Conservation (phyloP, 2,797 vertebrate genomes). For the Danio tinwini region DNA sequence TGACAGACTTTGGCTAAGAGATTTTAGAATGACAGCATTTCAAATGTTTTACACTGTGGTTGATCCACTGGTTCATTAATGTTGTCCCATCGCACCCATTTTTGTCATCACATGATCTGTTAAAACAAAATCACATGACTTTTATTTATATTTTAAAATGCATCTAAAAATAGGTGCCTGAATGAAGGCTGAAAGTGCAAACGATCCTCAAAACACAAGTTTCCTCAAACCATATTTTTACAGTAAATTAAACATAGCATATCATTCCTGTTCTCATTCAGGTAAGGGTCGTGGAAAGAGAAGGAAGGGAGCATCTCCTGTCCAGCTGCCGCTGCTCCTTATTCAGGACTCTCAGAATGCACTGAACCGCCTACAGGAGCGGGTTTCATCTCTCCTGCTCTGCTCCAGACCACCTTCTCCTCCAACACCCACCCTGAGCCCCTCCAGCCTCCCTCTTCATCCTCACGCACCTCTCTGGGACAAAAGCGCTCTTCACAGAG, state of each 20-base stretch:
- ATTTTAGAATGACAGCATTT: too few species aligned
- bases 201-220: too few species aligned
- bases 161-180: too few species aligned
- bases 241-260: neutral
- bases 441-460: slow-evolving; percentile 75
- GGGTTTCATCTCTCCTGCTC: slow-evolving; percentile 82
- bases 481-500: slow-evolving; percentile 79
- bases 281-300: slow-evolving; percentile 77
- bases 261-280: slow-evolving; percentile 53
- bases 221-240: too few species aligned
- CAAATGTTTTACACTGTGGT: too few species aligned
- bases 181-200: too few species aligned
- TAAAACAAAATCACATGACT: too few species aligned
- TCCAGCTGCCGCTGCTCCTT: slow-evolving; percentile 81
- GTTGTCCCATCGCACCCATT: too few species aligned
- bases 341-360: slow-evolving; percentile 80
- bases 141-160: too few species aligned
- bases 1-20: too few species aligned
- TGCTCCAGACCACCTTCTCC: slow-evolving; percentile 69
- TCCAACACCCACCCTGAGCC: slow-evolving; percentile 77
- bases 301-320: slow-evolving; percentile 66
- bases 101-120: too few species aligned
- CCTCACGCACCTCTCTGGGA: slow-evolving; percentile 82
- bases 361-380: slow-evolving; percentile 79
- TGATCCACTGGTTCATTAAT: too few species aligned